Conservation (phyloP, 2,888 invertebrate genomes). For the Troides helena region DNA sequence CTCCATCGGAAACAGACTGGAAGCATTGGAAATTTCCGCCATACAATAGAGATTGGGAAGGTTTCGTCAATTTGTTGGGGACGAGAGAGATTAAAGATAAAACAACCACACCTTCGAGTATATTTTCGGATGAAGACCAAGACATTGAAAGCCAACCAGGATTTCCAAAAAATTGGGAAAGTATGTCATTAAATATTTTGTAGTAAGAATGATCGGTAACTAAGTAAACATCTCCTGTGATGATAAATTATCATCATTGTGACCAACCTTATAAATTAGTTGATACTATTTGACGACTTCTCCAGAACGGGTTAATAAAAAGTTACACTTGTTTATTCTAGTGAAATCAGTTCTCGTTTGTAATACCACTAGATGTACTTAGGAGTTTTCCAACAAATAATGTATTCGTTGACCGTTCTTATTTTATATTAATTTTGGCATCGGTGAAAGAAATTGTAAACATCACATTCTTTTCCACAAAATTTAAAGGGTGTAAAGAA, state of each 20-base stretch:
- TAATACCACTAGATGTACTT: no score
- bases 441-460: no score
- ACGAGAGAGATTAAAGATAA: constrained; percentile 6
- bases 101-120: neutral
- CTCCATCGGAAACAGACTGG: constrained; percentile 4
- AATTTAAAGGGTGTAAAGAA: neutral
- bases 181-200: neutral
- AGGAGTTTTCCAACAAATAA: no score
- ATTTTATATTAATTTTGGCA: no score
- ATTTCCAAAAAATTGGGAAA: neutral
- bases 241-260: neutral
- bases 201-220: neutral
- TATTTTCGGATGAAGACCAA: neutral
- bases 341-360: no score
- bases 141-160: neutral
- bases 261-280: no score
- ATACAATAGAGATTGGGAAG: constrained; percentile 22
- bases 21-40: constrained; percentile 11
- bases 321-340: no score
- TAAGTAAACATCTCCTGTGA: no score
- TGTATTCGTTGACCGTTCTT: no score
- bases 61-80: constrained; percentile 21
- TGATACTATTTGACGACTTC: no score
- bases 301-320: no score
- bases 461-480: no score